Evolutionary conservation across 2,797 vertebrate genomes (phyloP), one percentile per base, ranked within the genome.

Genomic region (Poeciliopsis paucimaculata): DNA sequence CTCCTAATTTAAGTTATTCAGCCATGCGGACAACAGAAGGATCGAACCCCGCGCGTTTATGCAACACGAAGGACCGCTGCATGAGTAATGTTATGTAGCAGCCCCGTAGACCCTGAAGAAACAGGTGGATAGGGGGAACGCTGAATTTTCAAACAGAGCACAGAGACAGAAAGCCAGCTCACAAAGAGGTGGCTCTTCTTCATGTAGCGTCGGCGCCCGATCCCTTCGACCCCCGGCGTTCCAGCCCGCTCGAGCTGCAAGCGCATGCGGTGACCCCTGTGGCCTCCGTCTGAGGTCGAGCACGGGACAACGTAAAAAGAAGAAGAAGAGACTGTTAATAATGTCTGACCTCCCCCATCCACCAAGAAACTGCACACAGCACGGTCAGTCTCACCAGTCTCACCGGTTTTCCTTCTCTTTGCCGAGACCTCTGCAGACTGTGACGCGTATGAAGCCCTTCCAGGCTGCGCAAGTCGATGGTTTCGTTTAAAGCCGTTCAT

Each of bases 1-100:
- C 85, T 91, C 87, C 75, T 90, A n/a, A 91, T 94, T 94, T 95
- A 90, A 93, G 92, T 94, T 94, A 94, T 95, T 94, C 93, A 92
- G 92, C 93, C 84, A 78, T 77, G 85, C 45, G 72, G 87, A 86
- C 85, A 74, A 80, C 85, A n/a, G 75, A 87, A 90, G 86, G 77
- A 84, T 84, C 39, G 74, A 88, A 88, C 89, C 75, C 81, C 82
- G 81, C 78, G 86, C 84, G 64, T 87, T 91, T 86, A 88, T 88
- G 91, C 91, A 93, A 88, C 85, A 83, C 77, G 82, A 88, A 28
- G 86, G 85, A 87, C 84, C 78, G 90, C 92, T 91, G 89, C 88
- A 85, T 81, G 88, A 87, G 68, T 78, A 60, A 77, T 62, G 28
- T 82, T 82, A 92, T 84, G 91, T 89, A 93, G 93, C 93, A 92